Base-by-base conservation (phyloP, 1,140 invertebrate species). In the Rhopalosiphum maidis region DNA sequence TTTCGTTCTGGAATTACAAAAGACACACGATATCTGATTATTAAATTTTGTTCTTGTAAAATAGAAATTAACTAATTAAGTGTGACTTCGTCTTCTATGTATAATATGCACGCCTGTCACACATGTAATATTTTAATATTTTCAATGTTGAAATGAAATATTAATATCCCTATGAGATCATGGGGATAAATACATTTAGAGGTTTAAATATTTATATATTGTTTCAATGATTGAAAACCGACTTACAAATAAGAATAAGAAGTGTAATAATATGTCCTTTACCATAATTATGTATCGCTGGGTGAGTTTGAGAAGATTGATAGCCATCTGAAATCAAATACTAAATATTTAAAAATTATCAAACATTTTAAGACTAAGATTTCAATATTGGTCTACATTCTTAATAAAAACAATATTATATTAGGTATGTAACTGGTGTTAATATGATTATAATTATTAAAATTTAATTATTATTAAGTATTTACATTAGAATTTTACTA, bases 261-360 rank as follows among this genome's bases (percentile, higher is more conserved):
- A n/a, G 60, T 18, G 60, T 68, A 51, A 9, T 25, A 87, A 87
- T 87, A 87, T 87, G 46, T 35, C 18, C 23, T 68, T 48, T 68
- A 90, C 54, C 54, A 46, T 68, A 68, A 90, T 35, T 90, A 23
- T 60, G 35, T 68, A 68, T 90, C 21, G 55, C 89, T 3, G 54
- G 89, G 9, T 90, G 89, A 43, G 54, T 30, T 25, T 68, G 54
- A 68, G 89, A 55, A 41, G 88, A 68, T 68, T 60, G 89, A 21
- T 43, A 68, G 37, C 89, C 89, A 43, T 90, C 89, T 90, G 89
- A 90, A 90, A 90, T 6, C 48, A 55, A 60, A 35, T 30, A 43
- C 30, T 90, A 41, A 55, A 90, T 41, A 51, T n/a, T n/a, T 35
- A 46, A 68, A 30, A 35, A 48, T 87, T 48, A 87, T 46, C 37